phyloP scores from a whole-genome alignment of 2,113 vertebrate species.

The Psilopsiagon aurifrons region DNA sequence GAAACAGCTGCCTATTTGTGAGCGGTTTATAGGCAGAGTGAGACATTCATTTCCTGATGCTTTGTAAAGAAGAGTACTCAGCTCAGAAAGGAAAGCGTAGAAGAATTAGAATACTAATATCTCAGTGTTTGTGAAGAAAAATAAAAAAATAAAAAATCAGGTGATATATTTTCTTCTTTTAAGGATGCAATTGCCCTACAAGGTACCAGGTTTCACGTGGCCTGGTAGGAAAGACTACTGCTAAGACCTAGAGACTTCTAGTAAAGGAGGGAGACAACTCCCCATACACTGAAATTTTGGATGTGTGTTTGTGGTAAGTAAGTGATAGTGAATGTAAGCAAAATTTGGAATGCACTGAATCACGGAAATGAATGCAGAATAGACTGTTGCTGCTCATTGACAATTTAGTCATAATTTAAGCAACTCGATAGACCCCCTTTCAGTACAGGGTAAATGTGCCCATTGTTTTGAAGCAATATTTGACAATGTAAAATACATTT shows the following conservation, averaged over 20 bases:
- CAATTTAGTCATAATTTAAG: not conserved
- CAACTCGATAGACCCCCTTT: accelerated
- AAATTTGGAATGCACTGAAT: not conserved
- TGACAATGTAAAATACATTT: not conserved
- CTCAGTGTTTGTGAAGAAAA: not conserved
- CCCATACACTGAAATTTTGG: not conserved
- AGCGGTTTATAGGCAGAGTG: not conserved
- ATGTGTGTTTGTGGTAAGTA: not conserved
- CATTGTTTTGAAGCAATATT: not conserved
- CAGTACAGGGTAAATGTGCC: not conserved
- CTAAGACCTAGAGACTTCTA: not conserved
- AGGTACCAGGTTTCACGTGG: not conserved
- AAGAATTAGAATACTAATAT: not conserved
- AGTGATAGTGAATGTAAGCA: not conserved
- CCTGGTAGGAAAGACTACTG: not conserved
- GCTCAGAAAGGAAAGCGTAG: not conserved
- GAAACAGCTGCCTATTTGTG: not conserved
- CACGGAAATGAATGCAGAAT: not conserved
- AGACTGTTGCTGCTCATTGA: not conserved
- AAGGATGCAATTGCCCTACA: not conserved
- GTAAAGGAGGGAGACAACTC: not conserved
- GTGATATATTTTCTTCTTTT: not conserved
- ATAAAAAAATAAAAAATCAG: not conserved
- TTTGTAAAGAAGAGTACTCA: not conserved
- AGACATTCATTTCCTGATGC: not conserved